Evolutionary conservation across 1,140 invertebrate species (phyloP), one percentile per base, ranked within the genome.

Genomic region (Cylas formicarius): DNA sequence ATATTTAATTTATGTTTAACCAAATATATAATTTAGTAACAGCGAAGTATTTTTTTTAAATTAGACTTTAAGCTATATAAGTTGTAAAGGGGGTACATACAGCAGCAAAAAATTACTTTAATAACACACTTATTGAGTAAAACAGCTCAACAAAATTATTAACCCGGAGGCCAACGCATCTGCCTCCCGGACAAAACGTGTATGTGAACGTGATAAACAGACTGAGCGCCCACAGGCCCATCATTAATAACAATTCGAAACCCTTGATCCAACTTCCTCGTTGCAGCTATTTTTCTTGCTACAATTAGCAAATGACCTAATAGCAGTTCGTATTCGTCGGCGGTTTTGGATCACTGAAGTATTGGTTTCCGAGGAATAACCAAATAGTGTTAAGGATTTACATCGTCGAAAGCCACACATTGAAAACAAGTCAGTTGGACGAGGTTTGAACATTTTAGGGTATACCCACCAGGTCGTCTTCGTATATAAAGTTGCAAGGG

Each of bases 301-400:
- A 81, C 81, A 7, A 81, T 60, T 68, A 93, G 70, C 10, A 93
- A 66, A 63, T 91, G 88, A 1, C 86, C 86, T 51, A 86, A 60
- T 1, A 84, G 54, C 45, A 74, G 61, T 48, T 79, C 75, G 67
- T 90, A 90, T 0, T 62, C 71, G 54, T 91, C 84, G 38, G 80
- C 74, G n/a, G 82, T 78, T 56, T 78, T 76, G 0, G 86, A 86
- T 0, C 98, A 66, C 67, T 84, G 84, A 0, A 77, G 4, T 54
- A 98, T 95, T 1, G 82, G 79, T 65, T 94, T 96, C 28, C 84
- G 80, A 6, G 95, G 96, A 58, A 99, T 97, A 0, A 99, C 94
- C 51, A 99, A 67, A 62, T 97, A 96, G 68, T 99, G 96, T 43
- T 60, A 56, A 8, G 90, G 81, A 55, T 75, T 82, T 17, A 97